phyloP scores from a whole-genome alignment of 2,113 vertebrate species.

The Xiphorhynchus elegans region DNA sequence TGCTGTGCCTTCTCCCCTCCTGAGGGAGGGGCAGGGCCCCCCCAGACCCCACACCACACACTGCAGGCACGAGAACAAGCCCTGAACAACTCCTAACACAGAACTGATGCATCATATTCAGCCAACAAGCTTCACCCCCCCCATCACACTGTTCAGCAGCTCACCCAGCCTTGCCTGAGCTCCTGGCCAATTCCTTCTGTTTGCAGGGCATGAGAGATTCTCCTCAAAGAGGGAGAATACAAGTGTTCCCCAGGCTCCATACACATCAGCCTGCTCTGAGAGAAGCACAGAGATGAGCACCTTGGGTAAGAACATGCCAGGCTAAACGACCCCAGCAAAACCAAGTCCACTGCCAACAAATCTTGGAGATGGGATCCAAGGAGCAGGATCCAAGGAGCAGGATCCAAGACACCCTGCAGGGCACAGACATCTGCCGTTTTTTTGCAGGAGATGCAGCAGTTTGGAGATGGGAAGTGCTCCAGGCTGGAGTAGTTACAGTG shows the following conservation, averaged over 20 bases:
- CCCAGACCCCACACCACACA: background rate
- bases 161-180: background rate
- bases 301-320: background rate
- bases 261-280: background rate
- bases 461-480: background rate
- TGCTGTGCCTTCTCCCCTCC: background rate
- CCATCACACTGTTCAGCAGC: rapidly evolving
- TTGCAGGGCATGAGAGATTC: rapidly evolving
- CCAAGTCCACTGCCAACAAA: background rate
- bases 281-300: background rate
- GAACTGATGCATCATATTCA: background rate
- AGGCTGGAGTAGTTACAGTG: background rate
- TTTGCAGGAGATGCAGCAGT: background rate
- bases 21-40: background rate
- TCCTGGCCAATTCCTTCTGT: background rate
- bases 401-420: background rate
- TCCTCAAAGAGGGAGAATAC: background rate
- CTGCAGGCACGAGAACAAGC: rapidly evolving
- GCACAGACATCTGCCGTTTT: slow-evolving; percentile 16
- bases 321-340: background rate
- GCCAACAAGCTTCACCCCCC: background rate
- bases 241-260: background rate
- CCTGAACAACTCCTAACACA: rapidly evolving
- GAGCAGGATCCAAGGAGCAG: background rate
- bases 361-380: background rate